Conservation (phyloP, 2,113 vertebrate genomes). For the Oryzias javanicus region DNA sequence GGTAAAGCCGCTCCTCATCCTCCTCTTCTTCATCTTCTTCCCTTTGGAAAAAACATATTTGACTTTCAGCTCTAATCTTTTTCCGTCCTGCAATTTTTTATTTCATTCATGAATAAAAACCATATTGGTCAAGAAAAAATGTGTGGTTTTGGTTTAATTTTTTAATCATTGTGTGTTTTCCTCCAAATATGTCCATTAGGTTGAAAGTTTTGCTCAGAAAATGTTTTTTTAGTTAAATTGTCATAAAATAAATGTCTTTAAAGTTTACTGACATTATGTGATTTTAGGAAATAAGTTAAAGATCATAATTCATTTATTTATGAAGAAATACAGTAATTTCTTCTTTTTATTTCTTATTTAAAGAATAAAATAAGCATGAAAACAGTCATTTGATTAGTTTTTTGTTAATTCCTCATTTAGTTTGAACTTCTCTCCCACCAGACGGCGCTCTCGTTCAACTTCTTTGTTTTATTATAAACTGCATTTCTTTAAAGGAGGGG, state of each 20-base stretch:
- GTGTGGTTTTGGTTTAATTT: constrained; percentile 38
- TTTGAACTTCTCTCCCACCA: constrained; percentile 10
- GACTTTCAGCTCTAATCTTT: constrained; percentile 4
- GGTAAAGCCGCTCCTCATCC: constrained; percentile 78
- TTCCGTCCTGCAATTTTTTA: constrained; percentile 1
- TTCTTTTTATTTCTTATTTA: no score
- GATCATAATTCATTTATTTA: neutral
- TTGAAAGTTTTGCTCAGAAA: no score
- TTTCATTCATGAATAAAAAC: constrained; percentile 38
- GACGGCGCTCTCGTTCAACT: constrained; percentile 35
- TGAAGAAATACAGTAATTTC: neutral
- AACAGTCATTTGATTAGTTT: no score
- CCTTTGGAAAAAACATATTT: constrained; percentile 22
- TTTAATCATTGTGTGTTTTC: neutral
- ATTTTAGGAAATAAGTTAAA: no score
- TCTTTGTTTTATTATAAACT: neutral
- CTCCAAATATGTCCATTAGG: no score
- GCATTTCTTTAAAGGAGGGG: constrained; percentile 16
- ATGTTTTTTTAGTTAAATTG: no score
- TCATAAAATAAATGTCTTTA: no score
- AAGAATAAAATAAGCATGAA: no score
- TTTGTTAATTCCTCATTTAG: constrained; percentile 2
- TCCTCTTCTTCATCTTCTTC: neutral
- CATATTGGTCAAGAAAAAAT: constrained; percentile 17
- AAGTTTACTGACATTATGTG: no score